phyloP scores from a whole-genome alignment of 2,113 vertebrate genomes.

The Passer domesticus region DNA sequence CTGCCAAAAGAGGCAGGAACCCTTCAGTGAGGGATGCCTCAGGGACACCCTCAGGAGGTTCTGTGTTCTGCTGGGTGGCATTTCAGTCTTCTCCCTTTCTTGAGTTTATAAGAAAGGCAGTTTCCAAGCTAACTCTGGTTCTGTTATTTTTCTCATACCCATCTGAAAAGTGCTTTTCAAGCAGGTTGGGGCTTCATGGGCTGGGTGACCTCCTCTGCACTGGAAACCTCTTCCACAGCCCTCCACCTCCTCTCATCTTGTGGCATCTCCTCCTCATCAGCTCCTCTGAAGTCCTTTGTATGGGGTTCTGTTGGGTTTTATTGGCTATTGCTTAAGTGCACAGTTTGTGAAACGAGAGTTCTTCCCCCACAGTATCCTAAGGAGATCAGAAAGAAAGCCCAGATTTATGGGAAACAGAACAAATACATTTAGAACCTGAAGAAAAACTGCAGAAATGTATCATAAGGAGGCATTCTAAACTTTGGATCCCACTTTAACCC shows the following conservation, averaged over 20 bases:
- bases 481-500: not conserved
- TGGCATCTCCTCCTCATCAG: not conserved
- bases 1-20: not conserved
- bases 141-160: not conserved
- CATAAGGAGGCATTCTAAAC: not conserved
- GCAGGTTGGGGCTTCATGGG: not conserved
- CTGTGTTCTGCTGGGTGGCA: not conserved
- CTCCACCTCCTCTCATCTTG: not conserved
- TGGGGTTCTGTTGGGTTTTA: not conserved
- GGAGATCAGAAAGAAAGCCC: not conserved
- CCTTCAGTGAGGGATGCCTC: fast-evolving
- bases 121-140: not conserved
- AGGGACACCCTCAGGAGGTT: not conserved
- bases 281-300: not conserved
- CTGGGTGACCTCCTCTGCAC: not conserved
- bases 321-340: not conserved
- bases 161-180: not conserved
- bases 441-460: not conserved
- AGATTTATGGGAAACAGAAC: not conserved
- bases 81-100: not conserved
- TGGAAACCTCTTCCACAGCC: not conserved
- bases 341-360: not conserved
- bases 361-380: not conserved
- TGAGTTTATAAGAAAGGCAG: not conserved
- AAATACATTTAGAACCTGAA: not conserved